These are phyloP conservation scores for Lipophrys pholis DNA, from an alignment of 2,113 vertebrate species.

Conservation along the genomic window DNA sequence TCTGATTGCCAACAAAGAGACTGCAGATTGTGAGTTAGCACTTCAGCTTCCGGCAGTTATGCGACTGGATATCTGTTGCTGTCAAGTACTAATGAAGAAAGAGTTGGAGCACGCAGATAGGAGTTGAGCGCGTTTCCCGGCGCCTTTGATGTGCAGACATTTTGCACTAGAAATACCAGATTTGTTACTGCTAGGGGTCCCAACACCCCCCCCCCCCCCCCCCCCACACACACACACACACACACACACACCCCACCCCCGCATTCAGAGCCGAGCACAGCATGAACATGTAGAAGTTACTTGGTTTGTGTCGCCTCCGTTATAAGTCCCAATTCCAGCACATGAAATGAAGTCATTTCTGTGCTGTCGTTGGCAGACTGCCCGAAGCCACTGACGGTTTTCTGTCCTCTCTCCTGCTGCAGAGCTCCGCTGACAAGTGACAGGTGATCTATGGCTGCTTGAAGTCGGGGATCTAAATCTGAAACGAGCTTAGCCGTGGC, in stretches of 20 bases:
- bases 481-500: slow-evolving; percentile 70
- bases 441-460: slow-evolving; percentile 78
- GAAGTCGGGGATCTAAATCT: slow-evolving; percentile 72
- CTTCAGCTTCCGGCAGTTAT: slow-evolving; percentile 17
- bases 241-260: too few relatives aligned
- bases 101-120: neutral
- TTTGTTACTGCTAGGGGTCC: slow-evolving; percentile 23
- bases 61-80: slow-evolving; percentile 11
- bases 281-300: slow-evolving; percentile 40
- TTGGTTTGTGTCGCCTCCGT: slow-evolving; percentile 61
- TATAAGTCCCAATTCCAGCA: slow-evolving; percentile 56
- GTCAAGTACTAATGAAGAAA: slow-evolving; percentile 30
- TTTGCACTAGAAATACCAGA: slow-evolving; percentile 25
- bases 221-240: too few relatives aligned
- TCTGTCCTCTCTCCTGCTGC: slow-evolving; percentile 61
- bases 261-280: slow-evolving; percentile 37
- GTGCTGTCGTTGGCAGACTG: slow-evolving; percentile 47
- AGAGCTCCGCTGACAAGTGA: slow-evolving; percentile 65
- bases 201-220: slow-evolving; percentile 15
- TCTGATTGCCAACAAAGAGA: slow-evolving; percentile 35
- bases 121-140: slow-evolving; percentile 17
- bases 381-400: slow-evolving; percentile 60
- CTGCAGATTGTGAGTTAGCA: slow-evolving; percentile 17
- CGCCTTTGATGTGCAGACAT: slow-evolving; percentile 5
- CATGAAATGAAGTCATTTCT: slow-evolving; percentile 69